Base-by-base conservation (phyloP, 1,140 invertebrate genomes). In the Vanessa tameamea region DNA sequence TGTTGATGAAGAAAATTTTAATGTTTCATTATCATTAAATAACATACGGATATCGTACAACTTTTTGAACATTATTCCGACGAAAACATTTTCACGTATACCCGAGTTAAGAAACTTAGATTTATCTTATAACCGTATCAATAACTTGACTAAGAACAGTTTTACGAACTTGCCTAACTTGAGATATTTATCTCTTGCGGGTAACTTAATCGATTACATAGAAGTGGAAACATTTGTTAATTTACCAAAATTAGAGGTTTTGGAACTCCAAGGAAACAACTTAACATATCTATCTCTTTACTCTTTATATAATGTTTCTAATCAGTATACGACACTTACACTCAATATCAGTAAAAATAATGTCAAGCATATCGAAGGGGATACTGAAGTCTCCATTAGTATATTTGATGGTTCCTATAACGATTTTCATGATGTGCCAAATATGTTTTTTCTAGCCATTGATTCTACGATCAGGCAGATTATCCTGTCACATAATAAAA, bases 11-110 rank as follows among this genome's bases (percentile, higher is more conserved):
- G 96, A 98, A 76, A 93, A 95, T 82, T 91, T 94, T 1, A 95
- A 95, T 59, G 87, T 96, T 37, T 96, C 98, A 82, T 94, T 94
- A n/a, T 95, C 96, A 78, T 87, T 98, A 47, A 95, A 94, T 55
- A 97, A 98, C 80, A 94, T 98, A 8, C 94, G 96, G 78, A 89
- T 97, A 50, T 95, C 96, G 6, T 95, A 96, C 81, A 97, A 97
- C 90, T 94, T 95, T 72, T 84, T 97, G 61, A 94, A 94, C 74
- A 87, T 83, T 13, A 83, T 97, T 26, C 93, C 94, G 37, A 83
- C 93, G n/a, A 91, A 94, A 68, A 96, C 95, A 15, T 97, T 97
- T 85, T 85, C 92, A 61, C 93, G 93, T 77, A 91, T 97, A 78
- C 89, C 91, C 13, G 94, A 94, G 68, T 86, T 97, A 77, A 94